Evolutionary conservation across 2,888 invertebrate genomes (phyloP), one percentile per base, ranked within the genome.

Genomic region (Blomia tropicalis): DNA sequence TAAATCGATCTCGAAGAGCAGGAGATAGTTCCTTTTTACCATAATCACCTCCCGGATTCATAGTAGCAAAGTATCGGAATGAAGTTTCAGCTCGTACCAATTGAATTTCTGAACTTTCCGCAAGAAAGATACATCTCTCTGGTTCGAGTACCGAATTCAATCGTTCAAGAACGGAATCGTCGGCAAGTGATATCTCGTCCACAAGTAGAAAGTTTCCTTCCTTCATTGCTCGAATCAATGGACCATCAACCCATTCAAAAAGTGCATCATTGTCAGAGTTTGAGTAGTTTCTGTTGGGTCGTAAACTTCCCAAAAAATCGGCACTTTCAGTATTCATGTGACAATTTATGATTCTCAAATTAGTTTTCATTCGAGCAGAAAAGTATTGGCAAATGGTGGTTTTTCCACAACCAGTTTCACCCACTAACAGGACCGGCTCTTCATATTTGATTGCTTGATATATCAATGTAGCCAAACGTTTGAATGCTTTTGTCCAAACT

Each of bases 41-140:
- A 73, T 88, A 98, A 78, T 99, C 98, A 1, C 96, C 96, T 14
- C 96, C 95, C 5, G 98, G 98, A 77, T 99, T 99, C 98, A 99
- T 99, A 0, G 98, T 99, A 1, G 90, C 92, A 63, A 96, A 80
- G 70, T 98, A 87, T 69, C 87, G 83, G 72, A 98, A 99, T 11
- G 81, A 80, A 4, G 80, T 73, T 62, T 79, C 70, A 0, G 86
- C 85, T 58, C 44, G 36, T 19, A 66, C 63, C 3, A 62, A 17
- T 14, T 23, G 36, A 44, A 84, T 79, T 2, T 83, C 77, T 31
- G 63, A 62, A 72, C 90, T 89, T 76, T 99, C 98, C 0, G 93
- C 85, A 61, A 99, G 75, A 31, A 96, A 77, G 41, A 99, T 76
- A 60, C 83, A 86, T 64, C 93, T 79, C 73, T 96, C 95, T 0